A percentile compares a stretch with the other conserved stretches of the same genome.
Evolutionary conservation across 2,888 invertebrate genomes (phyloP).

Genomic region (Drosophila paucipuncta): DNA sequence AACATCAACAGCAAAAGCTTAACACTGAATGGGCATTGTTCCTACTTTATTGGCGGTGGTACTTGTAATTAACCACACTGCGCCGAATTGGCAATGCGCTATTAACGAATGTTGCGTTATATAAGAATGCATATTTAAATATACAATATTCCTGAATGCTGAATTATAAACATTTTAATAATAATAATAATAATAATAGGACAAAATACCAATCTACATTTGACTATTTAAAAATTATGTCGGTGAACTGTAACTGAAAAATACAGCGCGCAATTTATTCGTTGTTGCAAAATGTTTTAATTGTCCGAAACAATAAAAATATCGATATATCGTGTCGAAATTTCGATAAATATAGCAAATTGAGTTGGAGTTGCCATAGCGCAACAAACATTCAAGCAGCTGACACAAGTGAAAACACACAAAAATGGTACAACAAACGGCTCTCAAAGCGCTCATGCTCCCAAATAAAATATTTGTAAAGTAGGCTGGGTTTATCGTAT

Average conservation of each 20-base stretch:
- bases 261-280: constrained; percentile 9
- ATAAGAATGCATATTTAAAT: neutral
- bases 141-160: neutral
- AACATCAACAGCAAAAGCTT: constrained; percentile 33
- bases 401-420: constrained; percentile 35
- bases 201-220: neutral
- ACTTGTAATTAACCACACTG: neutral
- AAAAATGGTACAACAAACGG: constrained; percentile 6
- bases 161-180: neutral
- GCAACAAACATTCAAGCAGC: constrained; percentile 36
- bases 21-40: constrained; percentile 23
- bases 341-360: constrained; percentile 16
- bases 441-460: constrained; percentile 26
- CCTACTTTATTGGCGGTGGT: constrained; percentile 7
- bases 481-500: constrained; percentile 14
- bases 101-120: neutral
- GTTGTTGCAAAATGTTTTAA: neutral
- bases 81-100: constrained; percentile 28
- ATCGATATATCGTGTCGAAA: constrained; percentile 10
- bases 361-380: constrained; percentile 30
- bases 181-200: neutral
- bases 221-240: neutral
- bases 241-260: neutral
- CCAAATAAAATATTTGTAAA: constrained; percentile 39
- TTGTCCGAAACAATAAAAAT: constrained; percentile 8